phyloP scores from a whole-genome alignment of 2,888 invertebrate species.

The Steinernema scapterisci region DNA sequence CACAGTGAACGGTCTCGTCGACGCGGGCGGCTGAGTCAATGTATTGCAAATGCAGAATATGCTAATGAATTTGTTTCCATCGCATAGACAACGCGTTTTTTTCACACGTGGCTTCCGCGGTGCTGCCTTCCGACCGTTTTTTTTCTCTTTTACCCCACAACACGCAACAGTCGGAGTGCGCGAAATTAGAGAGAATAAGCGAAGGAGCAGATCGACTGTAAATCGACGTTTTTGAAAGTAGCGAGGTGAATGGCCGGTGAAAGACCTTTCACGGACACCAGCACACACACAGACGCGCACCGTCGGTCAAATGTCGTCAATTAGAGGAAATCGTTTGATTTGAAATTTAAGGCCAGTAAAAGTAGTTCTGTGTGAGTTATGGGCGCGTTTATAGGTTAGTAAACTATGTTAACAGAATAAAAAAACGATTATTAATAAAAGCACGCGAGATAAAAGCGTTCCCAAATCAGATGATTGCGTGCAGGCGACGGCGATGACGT shows the following conservation, averaged over 20 bases:
- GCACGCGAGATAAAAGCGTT: too few species aligned
- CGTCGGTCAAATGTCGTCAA: not conserved
- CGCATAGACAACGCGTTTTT: not conserved
- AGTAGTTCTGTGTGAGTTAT: too few species aligned
- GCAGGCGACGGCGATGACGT: too few species aligned
- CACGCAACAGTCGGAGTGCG: constrained; percentile 15
- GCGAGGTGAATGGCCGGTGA: constrained; percentile 31
- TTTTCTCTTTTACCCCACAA: not conserved
- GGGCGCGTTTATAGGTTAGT: too few species aligned
- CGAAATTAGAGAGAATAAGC: constrained; percentile 18
- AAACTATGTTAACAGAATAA: too few species aligned
- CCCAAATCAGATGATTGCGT: too few species aligned
- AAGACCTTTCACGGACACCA: constrained; percentile 7
- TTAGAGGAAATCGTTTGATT: not conserved
- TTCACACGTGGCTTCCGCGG: not conserved
- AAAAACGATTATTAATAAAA: too few species aligned
- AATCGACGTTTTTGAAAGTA: not conserved
- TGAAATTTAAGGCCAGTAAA: too few species aligned
- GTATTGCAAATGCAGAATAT: constrained; percentile 13
- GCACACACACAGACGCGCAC: too few species aligned
- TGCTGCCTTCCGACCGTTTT: not conserved
- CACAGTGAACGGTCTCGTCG: not conserved
- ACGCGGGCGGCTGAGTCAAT: not conserved
- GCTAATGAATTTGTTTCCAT: constrained; percentile 8
- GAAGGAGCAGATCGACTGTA: not conserved